Conservation (phyloP, 2,888 invertebrate genomes). For the Xestia c-nigrum region DNA sequence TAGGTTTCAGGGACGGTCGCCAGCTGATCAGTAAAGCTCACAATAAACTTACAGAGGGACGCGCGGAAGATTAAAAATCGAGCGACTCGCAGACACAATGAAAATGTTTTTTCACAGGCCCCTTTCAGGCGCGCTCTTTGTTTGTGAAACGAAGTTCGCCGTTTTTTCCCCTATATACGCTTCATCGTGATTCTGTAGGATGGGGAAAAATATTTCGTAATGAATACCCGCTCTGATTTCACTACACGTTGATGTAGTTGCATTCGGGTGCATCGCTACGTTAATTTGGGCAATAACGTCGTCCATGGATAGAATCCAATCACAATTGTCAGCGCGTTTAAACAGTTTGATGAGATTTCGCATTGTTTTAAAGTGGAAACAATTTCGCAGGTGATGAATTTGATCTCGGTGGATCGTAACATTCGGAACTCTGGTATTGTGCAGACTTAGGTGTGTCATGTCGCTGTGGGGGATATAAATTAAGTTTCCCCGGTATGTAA, state of each 20-base stretch:
- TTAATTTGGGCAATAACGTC: conserved; percentile 76
- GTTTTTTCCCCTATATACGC: conserved; percentile 84
- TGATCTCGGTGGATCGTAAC: conserved; percentile 56
- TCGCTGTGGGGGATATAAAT: conserved; percentile 65
- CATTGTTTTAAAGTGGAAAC: conserved; percentile 58
- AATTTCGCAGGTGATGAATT: conserved; percentile 61
- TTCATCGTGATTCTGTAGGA: conserved; percentile 84
- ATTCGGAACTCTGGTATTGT: conserved; percentile 57
- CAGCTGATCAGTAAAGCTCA: conserved; percentile 82
- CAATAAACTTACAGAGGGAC: conserved; percentile 87
- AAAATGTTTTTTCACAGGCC: conserved; percentile 89
- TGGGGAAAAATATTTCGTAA: conserved; percentile 82
- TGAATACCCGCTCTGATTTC: conserved; percentile 82
- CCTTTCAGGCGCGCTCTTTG: conserved; percentile 87
- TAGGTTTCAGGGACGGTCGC: conserved; percentile 76
- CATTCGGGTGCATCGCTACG: conserved; percentile 69
- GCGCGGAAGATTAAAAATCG: conserved; percentile 89
- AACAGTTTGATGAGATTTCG: conserved; percentile 55
- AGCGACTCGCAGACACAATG: conserved; percentile 89
- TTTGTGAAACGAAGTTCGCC: conserved; percentile 89
- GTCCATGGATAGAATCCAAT: conserved; percentile 50
- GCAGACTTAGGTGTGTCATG: conserved; percentile 50
- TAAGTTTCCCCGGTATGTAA: conserved; percentile 69
- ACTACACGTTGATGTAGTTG: conserved; percentile 65
- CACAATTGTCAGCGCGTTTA: conserved; percentile 51